Base-by-base conservation (phyloP, 2,888 invertebrate genomes). In the Dicyrtoma fusca region DNA sequence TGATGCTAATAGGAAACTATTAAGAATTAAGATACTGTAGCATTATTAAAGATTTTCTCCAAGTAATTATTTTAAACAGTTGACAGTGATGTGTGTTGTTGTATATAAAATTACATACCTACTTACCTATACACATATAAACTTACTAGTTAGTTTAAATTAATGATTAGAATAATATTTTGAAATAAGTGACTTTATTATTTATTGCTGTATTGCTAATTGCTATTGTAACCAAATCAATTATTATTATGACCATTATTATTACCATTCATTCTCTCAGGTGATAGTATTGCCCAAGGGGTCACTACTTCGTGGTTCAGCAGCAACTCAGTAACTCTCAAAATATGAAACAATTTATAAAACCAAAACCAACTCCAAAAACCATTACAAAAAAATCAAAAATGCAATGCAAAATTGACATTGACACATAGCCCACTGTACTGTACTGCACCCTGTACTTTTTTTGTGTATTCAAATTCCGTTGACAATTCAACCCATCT, bases 231-330 rank as follows among this genome's bases (percentile, higher is more conserved):
- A 45, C 23, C 4, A 47, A 63, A 63, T 42, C 45, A 14, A 57
- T 57, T 11, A 25, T 25, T 57, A 26, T 57, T 23, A 57, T 57
- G 49, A 45, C 51, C n/a, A n/a, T n/a, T n/a, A 47, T 71, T 70
- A 53, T 26, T 34, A 34, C 34, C 34, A 34, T 34, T 34, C 62
- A 63, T 55, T 74, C 72, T 74, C 76, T 76, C 76, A 76, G 76
- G 76, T 76, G 68, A 65, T 74, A 76, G 64, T 74, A 71, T 45
- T 74, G 71, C 74, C 74, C 68, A 76, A 71, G 53, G 63, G 51
- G 44, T 71, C 71, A 53, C 63, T 34, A 55, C 57, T 55, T 53
- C 63, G 71, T 71, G 62, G 47, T 45, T 64, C 71, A 44, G 25
- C 71, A 71, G 49, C 34, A 34, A 34, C 34, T 34, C 34, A 34